These are phyloP conservation scores for Diceros bicornis DNA, from an alignment of 2,797 vertebrate genomes.

Conservation along the genomic window DNA sequence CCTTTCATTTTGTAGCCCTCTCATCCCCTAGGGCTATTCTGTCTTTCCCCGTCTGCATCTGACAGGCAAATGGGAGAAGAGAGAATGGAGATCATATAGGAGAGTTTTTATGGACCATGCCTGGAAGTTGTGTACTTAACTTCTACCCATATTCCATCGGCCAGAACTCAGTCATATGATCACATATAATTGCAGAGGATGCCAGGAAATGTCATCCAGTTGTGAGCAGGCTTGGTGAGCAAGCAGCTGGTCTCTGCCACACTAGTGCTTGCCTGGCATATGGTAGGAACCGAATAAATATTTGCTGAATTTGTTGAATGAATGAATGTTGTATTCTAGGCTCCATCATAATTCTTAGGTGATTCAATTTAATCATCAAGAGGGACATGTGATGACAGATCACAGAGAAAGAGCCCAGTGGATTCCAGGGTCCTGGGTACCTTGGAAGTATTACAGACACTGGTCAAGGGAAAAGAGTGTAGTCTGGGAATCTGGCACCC, in stretches of 20 bases:
- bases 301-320: slow-evolving; percentile 64
- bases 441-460: not conserved
- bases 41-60: slow-evolving; percentile 25
- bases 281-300: slow-evolving; percentile 15
- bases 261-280: not conserved
- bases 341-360: slow-evolving; percentile 20
- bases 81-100: not conserved
- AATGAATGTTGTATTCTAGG: not conserved
- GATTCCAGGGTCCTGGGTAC: not conserved
- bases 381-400: not conserved
- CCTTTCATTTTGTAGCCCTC: slow-evolving; percentile 7
- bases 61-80: not conserved
- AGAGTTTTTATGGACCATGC: not conserved
- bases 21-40: not conserved
- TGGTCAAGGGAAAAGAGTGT: not conserved
- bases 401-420: slow-evolving; percentile 17
- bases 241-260: slow-evolving; percentile 14
- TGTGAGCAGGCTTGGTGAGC: not conserved
- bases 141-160: not conserved
- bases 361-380: slow-evolving; percentile 27
- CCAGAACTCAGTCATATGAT: slow-evolving; percentile 34
- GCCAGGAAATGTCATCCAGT: slow-evolving; percentile 20
- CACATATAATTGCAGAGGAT: not conserved
- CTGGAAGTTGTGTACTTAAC: slow-evolving; percentile 44
- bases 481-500: not conserved